These are phyloP conservation scores for Hylaea fasciaria DNA, from an alignment of 2,888 invertebrate genomes.

Conservation along the genomic window DNA sequence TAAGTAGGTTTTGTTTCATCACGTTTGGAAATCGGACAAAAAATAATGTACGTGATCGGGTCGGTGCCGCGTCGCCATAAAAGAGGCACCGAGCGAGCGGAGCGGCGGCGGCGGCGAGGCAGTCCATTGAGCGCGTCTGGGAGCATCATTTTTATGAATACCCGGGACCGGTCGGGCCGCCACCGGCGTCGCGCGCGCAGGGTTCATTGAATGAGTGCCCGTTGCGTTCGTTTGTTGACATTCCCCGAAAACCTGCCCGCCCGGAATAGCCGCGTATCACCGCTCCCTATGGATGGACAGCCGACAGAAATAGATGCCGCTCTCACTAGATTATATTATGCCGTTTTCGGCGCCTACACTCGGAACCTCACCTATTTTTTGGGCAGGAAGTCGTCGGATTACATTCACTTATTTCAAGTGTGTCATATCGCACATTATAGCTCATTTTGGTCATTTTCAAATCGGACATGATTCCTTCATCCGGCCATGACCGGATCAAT, in stretches of 20 bases:
- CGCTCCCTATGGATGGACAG: conserved; percentile 71
- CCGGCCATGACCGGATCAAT: neutral
- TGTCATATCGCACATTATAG: conserved; percentile 41
- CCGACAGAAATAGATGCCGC: conserved; percentile 77
- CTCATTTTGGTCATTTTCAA: conserved; percentile 42
- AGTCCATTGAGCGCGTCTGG: conserved; percentile 75
- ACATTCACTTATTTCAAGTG: conserved; percentile 41
- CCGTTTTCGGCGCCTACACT: conserved; percentile 73
- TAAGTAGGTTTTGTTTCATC: conserved; percentile 59
- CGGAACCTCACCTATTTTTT: conserved; percentile 60
- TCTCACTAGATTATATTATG: conserved; percentile 62
- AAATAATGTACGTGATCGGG: conserved; percentile 65
- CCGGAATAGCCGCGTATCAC: conserved; percentile 75
- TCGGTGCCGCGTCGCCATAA: conserved; percentile 54
- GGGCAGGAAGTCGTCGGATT: conserved; percentile 54
- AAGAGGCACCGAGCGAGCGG: conserved; percentile 45
- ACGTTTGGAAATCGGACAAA: conserved; percentile 60
- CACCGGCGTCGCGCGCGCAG: conserved; percentile 54
- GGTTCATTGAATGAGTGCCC: conserved; percentile 82
- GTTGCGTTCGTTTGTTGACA: conserved; percentile 80
- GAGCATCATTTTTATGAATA: conserved; percentile 82
- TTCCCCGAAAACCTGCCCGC: conserved; percentile 84
- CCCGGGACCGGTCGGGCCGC: conserved; percentile 70
- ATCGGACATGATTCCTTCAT: conserved; percentile 34
- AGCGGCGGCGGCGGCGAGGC: conserved; percentile 52